Conservation (phyloP, 2,888 invertebrate species). For the Leptogaster cylindrica region DNA sequence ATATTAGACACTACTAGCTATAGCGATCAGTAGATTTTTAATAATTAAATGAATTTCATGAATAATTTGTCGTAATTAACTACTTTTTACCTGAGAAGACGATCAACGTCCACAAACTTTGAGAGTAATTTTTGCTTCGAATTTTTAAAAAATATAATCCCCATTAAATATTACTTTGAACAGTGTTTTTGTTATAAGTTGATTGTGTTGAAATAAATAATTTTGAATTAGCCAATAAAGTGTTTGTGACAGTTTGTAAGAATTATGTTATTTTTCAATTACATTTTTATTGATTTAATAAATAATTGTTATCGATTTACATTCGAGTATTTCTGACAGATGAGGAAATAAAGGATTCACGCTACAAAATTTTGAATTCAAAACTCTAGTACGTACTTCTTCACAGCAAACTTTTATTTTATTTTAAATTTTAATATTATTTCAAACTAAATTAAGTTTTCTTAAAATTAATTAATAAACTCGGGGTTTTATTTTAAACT, state of each 20-base stretch:
- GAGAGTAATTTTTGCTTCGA: background rate
- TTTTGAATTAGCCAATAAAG: background rate
- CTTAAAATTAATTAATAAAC: slow-evolving; percentile 47
- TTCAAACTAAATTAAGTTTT: too few species aligned
- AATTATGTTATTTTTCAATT: too few species aligned
- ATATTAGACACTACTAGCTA: slow-evolving; percentile 25
- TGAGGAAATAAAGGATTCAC: too few species aligned
- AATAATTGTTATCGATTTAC: too few species aligned
- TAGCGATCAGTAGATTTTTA: slow-evolving; percentile 21
- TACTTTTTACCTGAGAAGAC: slow-evolving; percentile 7
- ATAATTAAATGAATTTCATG: background rate
- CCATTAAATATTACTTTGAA: background rate
- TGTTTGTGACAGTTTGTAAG: too few species aligned
- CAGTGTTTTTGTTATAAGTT: background rate
- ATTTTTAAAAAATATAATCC: background rate
- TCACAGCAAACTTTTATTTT: too few species aligned
- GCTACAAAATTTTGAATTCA: too few species aligned
- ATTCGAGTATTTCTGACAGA: too few species aligned
- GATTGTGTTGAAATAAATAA: slow-evolving; percentile 7
- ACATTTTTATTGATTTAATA: too few species aligned
- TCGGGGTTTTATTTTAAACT: slow-evolving; percentile 56
- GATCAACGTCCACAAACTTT: background rate
- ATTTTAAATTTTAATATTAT: too few species aligned
- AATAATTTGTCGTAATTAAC: background rate
- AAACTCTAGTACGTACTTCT: too few species aligned